Evolutionary conservation across 2,888 invertebrate species (phyloP).

Genomic region (Zhengitettix transpicula): DNA sequence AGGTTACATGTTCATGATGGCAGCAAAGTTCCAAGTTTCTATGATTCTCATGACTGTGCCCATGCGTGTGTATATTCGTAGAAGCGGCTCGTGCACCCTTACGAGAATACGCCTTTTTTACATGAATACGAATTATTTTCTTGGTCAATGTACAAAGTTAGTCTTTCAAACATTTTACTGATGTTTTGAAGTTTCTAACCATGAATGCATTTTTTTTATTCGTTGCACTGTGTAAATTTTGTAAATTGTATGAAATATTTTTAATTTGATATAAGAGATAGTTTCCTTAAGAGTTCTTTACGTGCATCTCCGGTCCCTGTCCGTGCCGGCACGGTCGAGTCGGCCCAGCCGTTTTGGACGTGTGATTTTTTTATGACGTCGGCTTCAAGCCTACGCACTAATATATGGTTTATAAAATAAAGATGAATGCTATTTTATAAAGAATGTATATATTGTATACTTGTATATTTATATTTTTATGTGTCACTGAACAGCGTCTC

Average conservation of each 20-base stretch:
- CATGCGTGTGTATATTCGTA: neutral
- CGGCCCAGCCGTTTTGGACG: too few species aligned
- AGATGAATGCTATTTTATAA: neutral
- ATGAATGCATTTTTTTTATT: slow-evolving; percentile 3
- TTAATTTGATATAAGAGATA: too few species aligned
- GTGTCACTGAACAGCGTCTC: slow-evolving; percentile 1
- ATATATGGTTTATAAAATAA: neutral
- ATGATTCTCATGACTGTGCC: neutral
- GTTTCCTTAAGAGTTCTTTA: too few species aligned
- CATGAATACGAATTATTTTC: slow-evolving; percentile 4
- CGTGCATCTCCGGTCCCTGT: too few species aligned
- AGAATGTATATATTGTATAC: slow-evolving; percentile 1
- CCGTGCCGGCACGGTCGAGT: too few species aligned
- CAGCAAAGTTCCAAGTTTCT: neutral
- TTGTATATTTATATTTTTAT: slow-evolving; percentile 9
- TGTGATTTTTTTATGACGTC: neutral
- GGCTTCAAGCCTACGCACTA: neutral
- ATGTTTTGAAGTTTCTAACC: slow-evolving; percentile 3
- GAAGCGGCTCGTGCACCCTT: too few species aligned
- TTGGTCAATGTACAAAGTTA: slow-evolving; percentile 7
- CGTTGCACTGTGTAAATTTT: neutral
- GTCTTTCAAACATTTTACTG: slow-evolving; percentile 1
- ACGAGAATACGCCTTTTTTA: too few species aligned
- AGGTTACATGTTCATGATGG: slow-evolving; percentile 6
- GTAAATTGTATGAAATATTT: neutral